A percentile compares a stretch with the other conserved stretches of the same genome.
Evolutionary conservation across 2,113 vertebrate genomes (phyloP).

Genomic region (Elephantulus edwardii): DNA sequence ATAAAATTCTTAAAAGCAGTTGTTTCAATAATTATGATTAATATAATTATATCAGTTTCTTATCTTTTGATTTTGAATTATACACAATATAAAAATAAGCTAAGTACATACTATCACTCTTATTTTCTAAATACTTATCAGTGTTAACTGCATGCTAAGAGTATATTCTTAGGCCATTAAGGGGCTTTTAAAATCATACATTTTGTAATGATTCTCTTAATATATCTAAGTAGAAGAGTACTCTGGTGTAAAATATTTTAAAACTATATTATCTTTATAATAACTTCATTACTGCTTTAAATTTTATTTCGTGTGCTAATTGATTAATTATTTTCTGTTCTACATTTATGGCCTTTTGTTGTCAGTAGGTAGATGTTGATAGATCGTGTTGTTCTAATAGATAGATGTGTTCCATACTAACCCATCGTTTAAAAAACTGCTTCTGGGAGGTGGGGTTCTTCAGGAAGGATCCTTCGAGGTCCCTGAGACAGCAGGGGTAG

Average conservation of each 20-base stretch:
- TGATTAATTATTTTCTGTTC: not conserved
- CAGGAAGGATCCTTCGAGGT: not conserved
- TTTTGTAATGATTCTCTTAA: not conserved
- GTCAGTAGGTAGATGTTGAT: no score
- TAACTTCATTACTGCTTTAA: not conserved
- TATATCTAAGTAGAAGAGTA: not conserved
- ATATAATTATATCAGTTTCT: not conserved
- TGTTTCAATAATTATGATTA: constrained; percentile 22
- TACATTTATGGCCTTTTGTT: not conserved
- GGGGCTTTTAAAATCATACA: constrained; percentile 10
- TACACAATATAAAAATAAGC: constrained; percentile 43
- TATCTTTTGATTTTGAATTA: constrained; percentile 34
- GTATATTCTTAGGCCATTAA: constrained; percentile 17
- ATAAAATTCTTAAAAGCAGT: constrained; percentile 38
- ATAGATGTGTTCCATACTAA: not conserved
- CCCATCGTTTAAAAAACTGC: constrained; percentile 2
- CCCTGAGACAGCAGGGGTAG: not conserved
- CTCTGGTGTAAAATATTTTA: constrained; percentile 9
- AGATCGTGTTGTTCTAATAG: not conserved
- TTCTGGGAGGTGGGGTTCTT: not conserved
- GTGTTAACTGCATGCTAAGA: constrained; percentile 38
- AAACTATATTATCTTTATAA: constrained; percentile 7
- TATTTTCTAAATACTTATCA: not conserved
- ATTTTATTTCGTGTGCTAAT: constrained; percentile 31
- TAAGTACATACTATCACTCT: not conserved